Evolutionary conservation across 2,113 vertebrate genomes (phyloP).

Genomic region (Lamprologus speciosus): DNA sequence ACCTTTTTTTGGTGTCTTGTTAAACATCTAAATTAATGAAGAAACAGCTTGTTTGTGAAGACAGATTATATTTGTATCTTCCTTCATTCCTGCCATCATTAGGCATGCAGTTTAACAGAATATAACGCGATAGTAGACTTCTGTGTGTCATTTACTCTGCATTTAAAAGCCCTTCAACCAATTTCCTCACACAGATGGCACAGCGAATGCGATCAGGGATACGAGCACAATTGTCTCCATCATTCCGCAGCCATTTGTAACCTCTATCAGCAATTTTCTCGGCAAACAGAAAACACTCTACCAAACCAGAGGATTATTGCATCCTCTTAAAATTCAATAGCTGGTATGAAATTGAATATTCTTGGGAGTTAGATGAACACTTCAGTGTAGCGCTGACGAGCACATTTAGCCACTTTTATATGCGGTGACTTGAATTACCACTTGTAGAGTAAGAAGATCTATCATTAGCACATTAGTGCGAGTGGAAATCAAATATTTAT

Average conservation of each 20-base stretch:
- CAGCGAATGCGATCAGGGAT: slow-evolving; percentile 35
- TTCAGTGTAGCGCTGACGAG: slow-evolving; percentile 4
- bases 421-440: slow-evolving; percentile 21
- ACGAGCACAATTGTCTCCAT: slow-evolving; percentile 31
- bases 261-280: slow-evolving; percentile 41
- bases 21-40: neutral
- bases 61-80: neutral
- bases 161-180: slow-evolving; percentile 36
- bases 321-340: slow-evolving; percentile 39
- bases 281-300: slow-evolving; percentile 36
- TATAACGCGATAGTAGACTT: neutral
- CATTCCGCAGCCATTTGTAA: slow-evolving; percentile 36
- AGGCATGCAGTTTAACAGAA: neutral
- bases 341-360: slow-evolving; percentile 36
- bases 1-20: neutral
- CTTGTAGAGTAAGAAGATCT: slow-evolving; percentile 14
- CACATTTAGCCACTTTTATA: slow-evolving; percentile 4
- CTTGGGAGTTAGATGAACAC: slow-evolving; percentile 20
- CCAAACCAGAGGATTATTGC: slow-evolving; percentile 22
- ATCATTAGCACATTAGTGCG: slow-evolving; percentile 38
- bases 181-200: slow-evolving; percentile 50
- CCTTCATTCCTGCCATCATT: slow-evolving; percentile 3
- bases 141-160: slow-evolving; percentile 39
- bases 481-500: slow-evolving; percentile 37
- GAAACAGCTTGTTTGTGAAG: neutral